These are phyloP conservation scores for Lophius piscatorius DNA, from an alignment of 2,113 vertebrate species.

Conservation along the genomic window DNA sequence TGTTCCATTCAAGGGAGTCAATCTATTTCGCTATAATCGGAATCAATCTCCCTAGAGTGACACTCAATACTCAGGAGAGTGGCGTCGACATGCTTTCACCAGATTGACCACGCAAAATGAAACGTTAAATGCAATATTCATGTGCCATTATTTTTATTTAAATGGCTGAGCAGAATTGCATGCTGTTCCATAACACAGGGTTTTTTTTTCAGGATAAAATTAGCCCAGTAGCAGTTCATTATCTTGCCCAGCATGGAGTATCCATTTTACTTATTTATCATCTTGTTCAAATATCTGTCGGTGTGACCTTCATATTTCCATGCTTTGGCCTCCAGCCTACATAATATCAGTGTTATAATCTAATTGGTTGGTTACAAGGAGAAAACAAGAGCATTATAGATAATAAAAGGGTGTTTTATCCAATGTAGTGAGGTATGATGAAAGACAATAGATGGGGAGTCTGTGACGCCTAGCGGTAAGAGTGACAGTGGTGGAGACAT, in stretches of 20 bases:
- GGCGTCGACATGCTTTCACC: conserved; percentile 18
- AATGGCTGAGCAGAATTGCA: conserved; percentile 58
- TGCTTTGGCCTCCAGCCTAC: conserved; percentile 58
- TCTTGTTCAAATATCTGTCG: conserved; percentile 68
- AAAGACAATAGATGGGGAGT: conserved; percentile 42
- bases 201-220: conserved; percentile 80
- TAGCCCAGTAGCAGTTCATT: conserved; percentile 80
- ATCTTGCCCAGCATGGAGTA: conserved; percentile 76
- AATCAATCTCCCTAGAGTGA: too few relatives aligned
- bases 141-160: conserved; percentile 51
- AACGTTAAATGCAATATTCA: conserved; percentile 72
- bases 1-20: background rate
- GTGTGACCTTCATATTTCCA: conserved; percentile 78
- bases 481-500: conserved; percentile 30
- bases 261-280: conserved; percentile 59
- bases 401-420: conserved; percentile 55
- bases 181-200: conserved; percentile 58
- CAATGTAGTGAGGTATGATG: conserved; percentile 36
- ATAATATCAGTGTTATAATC: conserved; percentile 58
- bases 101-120: conserved; percentile 28
- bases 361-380: conserved; percentile 38
- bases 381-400: conserved; percentile 43
- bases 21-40: too few relatives aligned
- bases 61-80: too few relatives aligned
- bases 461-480: conserved; percentile 18